Base-by-base conservation (phyloP, 1,140 invertebrate species). In the Sweltsa coloradensis region DNA sequence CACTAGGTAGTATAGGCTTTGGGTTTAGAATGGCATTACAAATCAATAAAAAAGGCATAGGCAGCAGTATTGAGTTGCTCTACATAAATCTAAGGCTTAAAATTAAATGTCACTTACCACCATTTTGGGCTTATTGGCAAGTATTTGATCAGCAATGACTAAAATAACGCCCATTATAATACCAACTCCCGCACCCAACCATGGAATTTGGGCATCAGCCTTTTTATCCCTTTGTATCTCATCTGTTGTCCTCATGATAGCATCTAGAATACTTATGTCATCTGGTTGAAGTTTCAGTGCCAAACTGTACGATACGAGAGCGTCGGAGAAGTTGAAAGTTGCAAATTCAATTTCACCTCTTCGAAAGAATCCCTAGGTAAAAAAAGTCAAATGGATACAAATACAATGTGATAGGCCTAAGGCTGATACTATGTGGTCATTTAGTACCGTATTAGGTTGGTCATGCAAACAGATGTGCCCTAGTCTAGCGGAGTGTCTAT, bases 341-440 rank as follows among this genome's bases (percentile, higher is more conserved):
- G 78, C 74, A 56, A 73, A 76, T 64, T 86, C 79, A 9, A 87
- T 78, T 68, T 89, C 84, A 31, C 76, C 85, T 61, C 82, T 79
- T 43, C 85, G 70, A 65, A 80, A 87, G 64, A 85, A 86, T 14
- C 84, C 84, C 83, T 86, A 57, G 34, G 68, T 72, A 56, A 51
- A 54, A 51, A 18, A 51, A 36, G 5, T 11, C 7, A 42, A 13
- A 13, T 23, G 13, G 36, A 41, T 11, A 4, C 42, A 44, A 24
- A 14, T 11, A 22, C 5, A 24, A 42, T 16, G 5, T 23, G n/a
- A n/a, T n/a, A n/a, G n/a, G n/a, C n/a, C n/a, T n/a, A 14, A 7
- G 19, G n/a, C n/a, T n/a, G n/a, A n/a, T n/a, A n/a, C n/a, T n/a
- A n/a, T n/a, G n/a, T n/a, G n/a, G n/a, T n/a, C n/a, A n/a, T n/a